Base-by-base conservation (phyloP, 2,113 vertebrate species). In the Mobula hypostoma region DNA sequence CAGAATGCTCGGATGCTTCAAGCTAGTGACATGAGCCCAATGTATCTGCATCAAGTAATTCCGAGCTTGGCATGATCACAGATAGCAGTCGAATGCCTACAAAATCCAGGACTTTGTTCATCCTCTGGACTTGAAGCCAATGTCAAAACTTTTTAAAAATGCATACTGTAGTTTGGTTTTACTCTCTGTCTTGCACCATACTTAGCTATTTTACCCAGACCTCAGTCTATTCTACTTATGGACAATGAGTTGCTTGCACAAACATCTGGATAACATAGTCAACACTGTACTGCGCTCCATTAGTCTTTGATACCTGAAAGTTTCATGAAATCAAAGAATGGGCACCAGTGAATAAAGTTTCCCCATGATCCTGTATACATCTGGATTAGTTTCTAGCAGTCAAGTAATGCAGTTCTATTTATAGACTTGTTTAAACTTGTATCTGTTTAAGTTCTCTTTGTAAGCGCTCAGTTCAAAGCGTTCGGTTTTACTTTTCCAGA, bases 371-470 rank as follows among this genome's bases (percentile, higher is more conserved):
- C 40, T 72, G 70, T 93, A 40, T 93, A 74, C 70, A 74, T 93
- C 70, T 74, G 70, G 91, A 93, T 93, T 93, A 93, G 91, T 76
- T 93, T 93, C 68, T 19, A 12, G 68, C 40, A 29, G 36, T 93
- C 68, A 72, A 48, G 36, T 93, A 93, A 76, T 74, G 91, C 17
- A 56, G 68, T 56, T 93, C 72, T 17, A 40, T 40, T 92, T 92
- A 56, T 74, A 74, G 68, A 56, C 70, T 72, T 74, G 91, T 74
- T 93, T 56, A 72, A 93, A 93, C 68, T 76, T 74, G 91, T 93
- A 76, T 74, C 91, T 93, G 91, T 93, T 56, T 93, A 93, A 5
- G 70, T 93, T 76, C 91, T 93, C 91, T 56, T 14, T 74, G 70
- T 21, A 56, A 93, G 91, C 12, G 7, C 40, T 19, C 68, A 93